phyloP scores from a whole-genome alignment of 2,113 vertebrate genomes.

The Nicator chloris region DNA sequence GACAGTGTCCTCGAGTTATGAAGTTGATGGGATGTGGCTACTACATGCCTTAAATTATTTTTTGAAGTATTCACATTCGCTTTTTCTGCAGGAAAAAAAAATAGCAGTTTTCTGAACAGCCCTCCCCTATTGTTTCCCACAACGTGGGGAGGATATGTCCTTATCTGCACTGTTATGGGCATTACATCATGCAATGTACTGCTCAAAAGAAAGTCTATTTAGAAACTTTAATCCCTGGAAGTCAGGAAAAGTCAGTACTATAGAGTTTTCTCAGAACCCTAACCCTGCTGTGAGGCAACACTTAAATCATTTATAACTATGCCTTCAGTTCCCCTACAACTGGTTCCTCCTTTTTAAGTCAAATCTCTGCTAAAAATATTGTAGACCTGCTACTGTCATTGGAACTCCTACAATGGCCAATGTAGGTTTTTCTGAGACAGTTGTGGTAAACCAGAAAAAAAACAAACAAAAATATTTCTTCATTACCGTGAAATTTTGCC shows the following conservation, averaged over 20 bases:
- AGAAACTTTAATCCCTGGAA: background rate
- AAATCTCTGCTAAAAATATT: background rate
- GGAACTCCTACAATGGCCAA: background rate
- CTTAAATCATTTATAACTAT: background rate
- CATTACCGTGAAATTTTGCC: background rate
- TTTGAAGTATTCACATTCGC: background rate
- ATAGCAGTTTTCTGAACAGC: background rate
- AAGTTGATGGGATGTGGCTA: background rate
- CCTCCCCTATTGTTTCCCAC: background rate
- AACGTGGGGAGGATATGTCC: background rate
- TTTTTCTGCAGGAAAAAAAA: background rate
- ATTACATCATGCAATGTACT: background rate
- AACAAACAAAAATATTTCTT: accelerated
- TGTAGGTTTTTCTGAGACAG: background rate
- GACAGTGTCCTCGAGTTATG: background rate
- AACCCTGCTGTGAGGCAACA: background rate
- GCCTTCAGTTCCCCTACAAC: background rate
- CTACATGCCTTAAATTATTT: background rate
- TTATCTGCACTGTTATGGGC: background rate
- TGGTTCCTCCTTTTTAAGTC: background rate
- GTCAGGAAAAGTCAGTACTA: background rate
- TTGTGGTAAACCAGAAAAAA: background rate
- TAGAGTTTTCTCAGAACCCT: background rate
- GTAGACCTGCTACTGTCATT: background rate
- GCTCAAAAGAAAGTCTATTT: background rate